Percentiles rank a stretch among this genome's conserved stretches.
Conservation (phyloP, 1,140 invertebrate species). For the Gonioctena quinquepunctata region DNA sequence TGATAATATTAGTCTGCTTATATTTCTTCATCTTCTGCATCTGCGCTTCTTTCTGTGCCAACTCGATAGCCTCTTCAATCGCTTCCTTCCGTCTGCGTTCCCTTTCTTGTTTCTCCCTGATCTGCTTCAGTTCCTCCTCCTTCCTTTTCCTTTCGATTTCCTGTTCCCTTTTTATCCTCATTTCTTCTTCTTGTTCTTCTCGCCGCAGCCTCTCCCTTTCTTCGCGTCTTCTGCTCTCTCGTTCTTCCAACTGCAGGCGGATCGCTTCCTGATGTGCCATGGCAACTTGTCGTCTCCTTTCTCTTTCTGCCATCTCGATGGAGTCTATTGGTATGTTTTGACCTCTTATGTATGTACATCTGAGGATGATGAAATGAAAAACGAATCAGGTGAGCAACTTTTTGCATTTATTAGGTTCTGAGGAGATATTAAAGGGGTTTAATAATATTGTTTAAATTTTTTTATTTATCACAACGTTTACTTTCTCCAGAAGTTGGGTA, state of each 20-base stretch:
- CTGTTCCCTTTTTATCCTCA: slow-evolving; percentile 67
- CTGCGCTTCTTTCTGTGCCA: slow-evolving; percentile 64
- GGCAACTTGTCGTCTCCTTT: slow-evolving; percentile 70
- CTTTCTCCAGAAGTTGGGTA: too few species aligned
- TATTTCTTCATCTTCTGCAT: slow-evolving; percentile 59
- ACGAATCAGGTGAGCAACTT: too few species aligned
- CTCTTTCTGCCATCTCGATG: slow-evolving; percentile 68
- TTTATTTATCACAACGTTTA: too few species aligned
- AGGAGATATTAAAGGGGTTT: too few species aligned
- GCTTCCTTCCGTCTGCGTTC: slow-evolving; percentile 64
- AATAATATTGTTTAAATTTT: too few species aligned
- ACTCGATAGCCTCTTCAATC: slow-evolving; percentile 64
- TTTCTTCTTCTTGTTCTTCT: slow-evolving; percentile 71
- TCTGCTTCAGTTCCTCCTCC: slow-evolving; percentile 62
- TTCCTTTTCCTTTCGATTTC: slow-evolving; percentile 66
- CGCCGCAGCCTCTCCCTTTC: slow-evolving; percentile 64
- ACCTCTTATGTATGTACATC: slow-evolving; percentile 62
- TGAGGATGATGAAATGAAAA: too few species aligned
- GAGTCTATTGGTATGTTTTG: slow-evolving; percentile 74
- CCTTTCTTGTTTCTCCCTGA: slow-evolving; percentile 64
- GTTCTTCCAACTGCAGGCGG: slow-evolving; percentile 72
- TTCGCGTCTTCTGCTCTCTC: slow-evolving; percentile 66
- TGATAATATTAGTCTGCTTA: slow-evolving; percentile 31
- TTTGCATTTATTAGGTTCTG: too few species aligned
- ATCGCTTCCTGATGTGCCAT: slow-evolving; percentile 74